Evolutionary conservation across 2,888 invertebrate species (phyloP).

Genomic region (Nesidiocoris tenuis): DNA sequence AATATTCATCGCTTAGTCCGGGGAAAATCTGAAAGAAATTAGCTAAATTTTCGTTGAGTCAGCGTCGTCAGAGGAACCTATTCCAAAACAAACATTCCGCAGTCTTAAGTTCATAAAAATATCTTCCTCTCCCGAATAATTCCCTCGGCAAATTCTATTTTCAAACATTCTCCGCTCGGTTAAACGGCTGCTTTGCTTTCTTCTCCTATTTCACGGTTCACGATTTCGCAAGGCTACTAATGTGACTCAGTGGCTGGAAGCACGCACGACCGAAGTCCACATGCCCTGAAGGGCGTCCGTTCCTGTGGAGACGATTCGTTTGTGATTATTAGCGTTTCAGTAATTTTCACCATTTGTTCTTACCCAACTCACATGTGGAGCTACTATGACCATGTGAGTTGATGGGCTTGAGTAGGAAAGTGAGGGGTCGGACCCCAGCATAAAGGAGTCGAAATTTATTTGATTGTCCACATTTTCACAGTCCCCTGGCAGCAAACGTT

Average conservation of each 20-base stretch:
- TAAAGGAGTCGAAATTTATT: conserved; percentile 1
- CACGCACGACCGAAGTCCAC: conserved; percentile 22
- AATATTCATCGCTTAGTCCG: too few species aligned
- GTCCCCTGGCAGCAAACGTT: neutral
- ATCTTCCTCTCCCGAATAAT: neutral
- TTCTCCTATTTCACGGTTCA: conserved; percentile 32
- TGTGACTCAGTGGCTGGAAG: conserved; percentile 28
- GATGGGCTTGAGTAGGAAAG: neutral
- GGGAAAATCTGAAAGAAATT: too few species aligned
- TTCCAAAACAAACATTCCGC: too few species aligned
- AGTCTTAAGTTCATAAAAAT: too few species aligned
- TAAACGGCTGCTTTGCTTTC: conserved; percentile 27
- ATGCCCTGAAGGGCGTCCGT: conserved; percentile 5
- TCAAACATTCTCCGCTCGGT: conserved; percentile 19
- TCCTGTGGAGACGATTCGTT: conserved; percentile 2
- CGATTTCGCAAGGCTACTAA: conserved; percentile 30
- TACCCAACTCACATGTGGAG: neutral
- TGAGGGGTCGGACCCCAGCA: neutral
- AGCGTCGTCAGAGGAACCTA: too few species aligned
- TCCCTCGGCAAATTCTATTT: conserved; percentile 30
- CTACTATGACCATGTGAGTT: neutral
- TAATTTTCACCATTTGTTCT: conserved; percentile 19
- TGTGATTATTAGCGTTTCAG: conserved; percentile 29
- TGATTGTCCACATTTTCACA: conserved; percentile 8
- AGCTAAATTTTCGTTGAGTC: too few species aligned